These are phyloP conservation scores for Formica aserva DNA, from an alignment of 2,888 invertebrate genomes.

Conservation along the genomic window DNA sequence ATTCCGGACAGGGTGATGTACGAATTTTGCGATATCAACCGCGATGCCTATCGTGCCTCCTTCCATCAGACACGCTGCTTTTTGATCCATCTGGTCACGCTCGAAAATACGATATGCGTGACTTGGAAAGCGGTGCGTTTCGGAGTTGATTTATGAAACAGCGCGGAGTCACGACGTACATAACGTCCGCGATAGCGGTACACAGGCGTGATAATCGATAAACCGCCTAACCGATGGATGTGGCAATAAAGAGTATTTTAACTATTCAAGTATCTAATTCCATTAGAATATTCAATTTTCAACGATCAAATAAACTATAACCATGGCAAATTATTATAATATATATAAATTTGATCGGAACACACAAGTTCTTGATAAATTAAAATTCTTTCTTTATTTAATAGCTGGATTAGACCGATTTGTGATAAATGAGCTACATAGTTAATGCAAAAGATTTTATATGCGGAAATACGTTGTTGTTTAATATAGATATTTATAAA, in stretches of 20 bases:
- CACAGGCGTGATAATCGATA: conserved; percentile 17
- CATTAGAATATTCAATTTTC: background rate
- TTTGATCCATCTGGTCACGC: conserved; percentile 71
- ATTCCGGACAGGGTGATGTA: conserved; percentile 20
- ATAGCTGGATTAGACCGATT: background rate
- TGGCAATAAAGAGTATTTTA: background rate
- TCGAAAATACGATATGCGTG: conserved; percentile 73
- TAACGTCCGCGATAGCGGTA: conserved; percentile 56
- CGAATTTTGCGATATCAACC: conserved; percentile 39
- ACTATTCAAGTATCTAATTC: background rate
- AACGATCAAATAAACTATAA: background rate
- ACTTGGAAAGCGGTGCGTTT: conserved; percentile 71
- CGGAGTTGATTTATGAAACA: conserved; percentile 70
- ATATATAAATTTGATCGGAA: background rate
- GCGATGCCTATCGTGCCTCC: conserved; percentile 32
- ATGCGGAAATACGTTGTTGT: background rate
- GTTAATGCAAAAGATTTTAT: background rate
- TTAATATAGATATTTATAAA: background rate
- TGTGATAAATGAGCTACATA: background rate
- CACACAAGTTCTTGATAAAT: conserved; percentile 4
- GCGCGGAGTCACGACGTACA: conserved; percentile 57
- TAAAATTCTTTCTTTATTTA: background rate
- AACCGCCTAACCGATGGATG: conserved; percentile 12
- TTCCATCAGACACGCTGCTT: conserved; percentile 58
- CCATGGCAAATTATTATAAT: background rate